Percentiles rank a stretch among this genome's conserved stretches.
These are phyloP conservation scores for Pheosia gnoma DNA, from an alignment of 2,888 invertebrate genomes.

Conservation along the genomic window DNA sequence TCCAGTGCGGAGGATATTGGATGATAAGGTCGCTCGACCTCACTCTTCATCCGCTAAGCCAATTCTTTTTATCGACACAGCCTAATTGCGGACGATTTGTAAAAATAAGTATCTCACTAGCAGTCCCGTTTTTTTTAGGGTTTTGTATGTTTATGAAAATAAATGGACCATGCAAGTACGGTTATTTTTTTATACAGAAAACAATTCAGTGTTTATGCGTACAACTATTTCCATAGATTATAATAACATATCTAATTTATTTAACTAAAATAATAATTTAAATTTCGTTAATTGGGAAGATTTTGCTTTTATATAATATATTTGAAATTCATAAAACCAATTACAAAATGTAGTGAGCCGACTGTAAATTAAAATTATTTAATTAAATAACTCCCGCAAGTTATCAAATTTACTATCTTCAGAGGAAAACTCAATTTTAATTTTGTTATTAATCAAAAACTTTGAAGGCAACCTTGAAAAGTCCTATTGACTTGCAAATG, in stretches of 20 bases:
- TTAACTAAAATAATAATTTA: not conserved
- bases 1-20: constrained; percentile 63
- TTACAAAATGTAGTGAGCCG: not conserved
- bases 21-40: constrained; percentile 59
- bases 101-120: constrained; percentile 11
- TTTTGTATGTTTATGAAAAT: too few species aligned
- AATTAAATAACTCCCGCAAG: constrained; percentile 12
- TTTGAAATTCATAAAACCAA: not conserved
- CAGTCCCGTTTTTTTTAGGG: not conserved
- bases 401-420: constrained; percentile 13
- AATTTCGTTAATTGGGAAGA: too few species aligned
- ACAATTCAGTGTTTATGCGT: too few species aligned
- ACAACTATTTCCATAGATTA: too few species aligned
- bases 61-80: constrained; percentile 22
- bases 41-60: constrained; percentile 43
- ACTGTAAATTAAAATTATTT: not conserved
- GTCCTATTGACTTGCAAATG: constrained; percentile 14
- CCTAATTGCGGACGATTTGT: constrained; percentile 17
- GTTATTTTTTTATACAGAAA: too few species aligned
- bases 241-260: not conserved
- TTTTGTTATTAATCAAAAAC: constrained; percentile 26
- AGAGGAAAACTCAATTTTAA: constrained; percentile 25
- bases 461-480: constrained; percentile 17
- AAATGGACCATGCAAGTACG: too few species aligned
- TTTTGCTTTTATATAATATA: not conserved